A percentile compares a stretch with the other conserved stretches of the same genome.
Conservation (phyloP, 2,113 vertebrate genomes). For the Laticauda colubrina region DNA sequence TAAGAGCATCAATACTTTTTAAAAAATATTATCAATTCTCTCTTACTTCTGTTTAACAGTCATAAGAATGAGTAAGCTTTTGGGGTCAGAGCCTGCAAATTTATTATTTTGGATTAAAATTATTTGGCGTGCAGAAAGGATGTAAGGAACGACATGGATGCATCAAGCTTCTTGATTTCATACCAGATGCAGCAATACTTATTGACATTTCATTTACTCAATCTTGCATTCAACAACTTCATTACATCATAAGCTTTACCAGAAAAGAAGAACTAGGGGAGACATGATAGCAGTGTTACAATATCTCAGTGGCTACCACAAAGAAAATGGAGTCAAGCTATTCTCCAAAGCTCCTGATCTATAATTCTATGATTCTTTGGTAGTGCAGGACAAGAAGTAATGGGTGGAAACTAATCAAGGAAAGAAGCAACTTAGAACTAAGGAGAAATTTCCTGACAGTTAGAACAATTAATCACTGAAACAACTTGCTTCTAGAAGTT, state of each 20-base stretch:
- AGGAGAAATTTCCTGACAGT: too few relatives aligned
- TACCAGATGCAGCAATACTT: not conserved
- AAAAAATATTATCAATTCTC: not conserved
- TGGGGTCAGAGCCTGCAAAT: not conserved
- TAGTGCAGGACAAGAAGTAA: too few relatives aligned
- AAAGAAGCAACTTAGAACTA: too few relatives aligned
- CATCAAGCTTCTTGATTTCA: not conserved
- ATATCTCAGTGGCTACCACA: too few relatives aligned
- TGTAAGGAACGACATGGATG: not conserved
- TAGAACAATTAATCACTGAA: too few relatives aligned
- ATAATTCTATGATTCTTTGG: too few relatives aligned
- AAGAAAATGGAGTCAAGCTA: too few relatives aligned
- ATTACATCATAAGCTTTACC: not conserved
- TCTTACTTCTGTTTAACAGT: slow-evolving; percentile 12
- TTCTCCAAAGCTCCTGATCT: too few relatives aligned
- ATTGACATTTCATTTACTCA: not conserved
- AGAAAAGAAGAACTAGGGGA: not conserved
- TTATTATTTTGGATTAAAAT: not conserved
- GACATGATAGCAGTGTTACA: too few relatives aligned
- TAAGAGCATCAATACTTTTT: slow-evolving; percentile 7
- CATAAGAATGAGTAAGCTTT: not conserved
- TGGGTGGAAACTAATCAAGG: too few relatives aligned
- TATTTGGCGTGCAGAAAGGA: not conserved
- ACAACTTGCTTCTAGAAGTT: too few relatives aligned
- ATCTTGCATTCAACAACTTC: not conserved